These are phyloP conservation scores for Puffinus mauretanicus DNA, from an alignment of 2,113 vertebrate species.

Conservation along the genomic window DNA sequence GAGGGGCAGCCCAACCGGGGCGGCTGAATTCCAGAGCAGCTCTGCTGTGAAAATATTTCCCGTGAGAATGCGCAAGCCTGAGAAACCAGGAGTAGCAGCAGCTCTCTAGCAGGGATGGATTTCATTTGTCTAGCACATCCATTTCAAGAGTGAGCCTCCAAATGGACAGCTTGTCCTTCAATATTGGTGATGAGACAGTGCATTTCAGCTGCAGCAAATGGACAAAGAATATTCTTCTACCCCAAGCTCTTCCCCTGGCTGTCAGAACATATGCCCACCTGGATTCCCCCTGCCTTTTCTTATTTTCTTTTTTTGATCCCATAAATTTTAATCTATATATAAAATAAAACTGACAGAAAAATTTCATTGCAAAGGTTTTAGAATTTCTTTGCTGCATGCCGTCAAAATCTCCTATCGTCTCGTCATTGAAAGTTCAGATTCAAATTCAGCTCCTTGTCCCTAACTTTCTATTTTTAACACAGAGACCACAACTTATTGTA, in stretches of 20 bases:
- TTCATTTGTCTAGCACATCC: not conserved
- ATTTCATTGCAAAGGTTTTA: not conserved
- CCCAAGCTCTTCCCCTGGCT: not conserved
- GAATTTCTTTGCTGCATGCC: not conserved
- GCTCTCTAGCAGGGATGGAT: not conserved
- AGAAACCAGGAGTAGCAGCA: not conserved
- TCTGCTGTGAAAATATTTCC: conserved; percentile 21
- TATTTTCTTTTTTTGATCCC: not conserved
- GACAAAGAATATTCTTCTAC: not conserved
- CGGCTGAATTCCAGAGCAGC: conserved; percentile 9
- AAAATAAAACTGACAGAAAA: not conserved
- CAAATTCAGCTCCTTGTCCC: not conserved
- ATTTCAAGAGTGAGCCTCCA: not conserved
- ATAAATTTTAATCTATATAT: not conserved
- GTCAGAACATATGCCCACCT: not conserved
- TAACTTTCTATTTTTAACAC: conserved; percentile 18
- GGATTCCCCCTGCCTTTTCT: not conserved
- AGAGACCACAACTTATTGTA: not conserved
- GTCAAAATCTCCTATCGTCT: not conserved
- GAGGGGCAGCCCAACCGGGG: not conserved
- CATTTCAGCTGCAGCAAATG: not conserved
- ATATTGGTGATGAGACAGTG: not conserved
- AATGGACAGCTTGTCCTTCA: not conserved
- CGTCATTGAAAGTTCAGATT: not conserved
- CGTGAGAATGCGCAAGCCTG: not conserved